A percentile compares a stretch with the other conserved stretches of the same genome.
These are phyloP conservation scores for Channallabes apus DNA, from an alignment of 2,797 vertebrate species.

Conservation along the genomic window DNA sequence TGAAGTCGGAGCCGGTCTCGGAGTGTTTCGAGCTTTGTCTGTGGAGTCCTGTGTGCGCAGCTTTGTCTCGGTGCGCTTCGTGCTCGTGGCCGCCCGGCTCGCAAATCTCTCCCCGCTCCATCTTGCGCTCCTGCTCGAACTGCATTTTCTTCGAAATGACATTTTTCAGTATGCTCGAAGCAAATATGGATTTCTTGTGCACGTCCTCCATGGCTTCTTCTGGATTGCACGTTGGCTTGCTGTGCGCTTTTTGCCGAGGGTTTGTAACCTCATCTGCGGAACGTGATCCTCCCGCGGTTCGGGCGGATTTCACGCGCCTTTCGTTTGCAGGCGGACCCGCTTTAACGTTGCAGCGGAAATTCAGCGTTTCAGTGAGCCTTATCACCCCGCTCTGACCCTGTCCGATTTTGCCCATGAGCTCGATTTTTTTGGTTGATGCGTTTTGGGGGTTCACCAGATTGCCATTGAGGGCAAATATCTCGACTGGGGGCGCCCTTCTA, in stretches of 20 bases:
- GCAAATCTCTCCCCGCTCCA: conserved; percentile 92
- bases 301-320: conserved; percentile 67
- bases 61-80: conserved; percentile 65
- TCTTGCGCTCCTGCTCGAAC: conserved; percentile 92
- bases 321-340: conserved; percentile 67
- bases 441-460: conserved; percentile 55
- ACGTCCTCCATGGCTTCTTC: conserved; percentile 75
- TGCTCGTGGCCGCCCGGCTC: conserved; percentile 73
- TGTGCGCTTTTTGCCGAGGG: conserved; percentile 66
- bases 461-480: conserved; percentile 74
- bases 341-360: conserved; percentile 80
- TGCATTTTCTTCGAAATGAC: conserved; percentile 98
- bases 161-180: conserved; percentile 92
- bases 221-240: conserved; percentile 61
- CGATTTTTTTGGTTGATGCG: conserved; percentile 66
- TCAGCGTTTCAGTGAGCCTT: conserved; percentile 83
- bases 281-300: conserved; percentile 75
- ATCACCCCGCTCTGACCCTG: conserved; percentile 76
- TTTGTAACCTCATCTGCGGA: conserved; percentile 80
- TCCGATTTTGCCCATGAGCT: conserved; percentile 71
- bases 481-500: conserved; percentile 73
- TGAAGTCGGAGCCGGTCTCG: conserved; percentile 78
- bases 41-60: conserved; percentile 63
- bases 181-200: conserved; percentile 90
- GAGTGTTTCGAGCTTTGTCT: conserved; percentile 81